A percentile compares a stretch with the other conserved stretches of the same genome.
phyloP scores from a whole-genome alignment of 2,797 vertebrate species.

The Myripristis jacobus region DNA sequence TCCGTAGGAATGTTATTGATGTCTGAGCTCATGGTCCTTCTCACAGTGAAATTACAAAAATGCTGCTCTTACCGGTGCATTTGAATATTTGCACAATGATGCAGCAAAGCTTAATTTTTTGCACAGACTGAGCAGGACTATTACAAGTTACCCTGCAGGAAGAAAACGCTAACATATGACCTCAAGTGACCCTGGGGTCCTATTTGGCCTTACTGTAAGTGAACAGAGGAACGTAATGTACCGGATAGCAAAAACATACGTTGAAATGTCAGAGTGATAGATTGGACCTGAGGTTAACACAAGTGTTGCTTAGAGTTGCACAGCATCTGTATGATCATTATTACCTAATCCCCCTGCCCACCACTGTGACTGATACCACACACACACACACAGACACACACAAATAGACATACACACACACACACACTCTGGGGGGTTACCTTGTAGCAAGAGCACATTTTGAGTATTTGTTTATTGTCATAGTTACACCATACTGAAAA shows the following conservation, averaged over 20 bases:
- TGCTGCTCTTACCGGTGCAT: neutral
- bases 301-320: conserved; percentile 47
- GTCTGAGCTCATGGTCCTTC: conserved; percentile 28
- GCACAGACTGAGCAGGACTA: neutral
- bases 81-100: conserved; percentile 4
- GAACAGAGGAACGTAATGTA: conserved; percentile 28
- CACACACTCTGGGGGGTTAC: neutral
- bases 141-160: conserved; percentile 1
- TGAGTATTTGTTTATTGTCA: conserved; percentile 20
- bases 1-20: conserved; percentile 33
- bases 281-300: conserved; percentile 47
- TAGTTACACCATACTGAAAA: too few relatives aligned
- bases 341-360: conserved; percentile 48
- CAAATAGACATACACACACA: conserved; percentile 6
- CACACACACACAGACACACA: neutral
- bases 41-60: conserved; percentile 24
- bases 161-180: conserved; percentile 12
- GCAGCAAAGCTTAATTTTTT: neutral
- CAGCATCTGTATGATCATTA: conserved; percentile 50
- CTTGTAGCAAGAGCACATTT: neutral
- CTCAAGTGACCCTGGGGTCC: conserved; percentile 22
- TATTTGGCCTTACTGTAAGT: conserved; percentile 12
- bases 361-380: conserved; percentile 34
- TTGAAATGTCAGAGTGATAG: conserved; percentile 56
- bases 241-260: conserved; percentile 18